A percentile compares a stretch with the other conserved stretches of the same genome.
Conservation (phyloP, 92 coral and sea anemone genomes). For the Porites divaricata region DNA sequence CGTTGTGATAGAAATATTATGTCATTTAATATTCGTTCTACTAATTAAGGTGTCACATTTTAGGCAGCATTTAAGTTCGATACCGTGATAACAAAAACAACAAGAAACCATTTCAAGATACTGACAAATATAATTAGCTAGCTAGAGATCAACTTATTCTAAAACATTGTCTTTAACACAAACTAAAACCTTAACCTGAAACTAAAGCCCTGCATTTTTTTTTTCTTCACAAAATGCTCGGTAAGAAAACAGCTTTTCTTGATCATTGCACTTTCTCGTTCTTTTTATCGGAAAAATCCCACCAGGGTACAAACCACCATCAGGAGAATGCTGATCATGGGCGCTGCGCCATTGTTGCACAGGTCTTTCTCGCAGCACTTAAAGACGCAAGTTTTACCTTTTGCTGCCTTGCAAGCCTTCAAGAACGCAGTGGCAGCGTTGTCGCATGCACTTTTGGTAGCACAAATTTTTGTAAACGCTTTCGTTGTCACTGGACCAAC, state of each 20-base stretch:
- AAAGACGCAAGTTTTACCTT: not conserved
- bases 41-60: too few species aligned
- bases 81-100: too few species aligned
- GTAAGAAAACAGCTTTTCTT: not conserved
- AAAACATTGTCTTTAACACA: too few species aligned
- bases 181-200: too few species aligned
- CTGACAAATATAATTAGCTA: too few species aligned
- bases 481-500: not conserved
- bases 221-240: not conserved
- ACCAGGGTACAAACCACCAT: constrained; percentile 7
- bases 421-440: too few species aligned
- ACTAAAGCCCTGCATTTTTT: too few species aligned
- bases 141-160: too few species aligned
- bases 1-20: too few species aligned
- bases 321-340: constrained; percentile 8
- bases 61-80: too few species aligned
- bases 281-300: not conserved
- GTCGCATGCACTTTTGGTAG: not conserved
- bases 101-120: too few species aligned
- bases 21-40: too few species aligned
- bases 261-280: not conserved
- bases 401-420: not conserved
- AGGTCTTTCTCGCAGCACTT: constrained; percentile 14
- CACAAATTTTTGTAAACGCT: not conserved
- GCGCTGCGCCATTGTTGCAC: constrained; percentile 8